Base-by-base conservation (phyloP, 2,888 invertebrate genomes). In the Troilus luridus region DNA sequence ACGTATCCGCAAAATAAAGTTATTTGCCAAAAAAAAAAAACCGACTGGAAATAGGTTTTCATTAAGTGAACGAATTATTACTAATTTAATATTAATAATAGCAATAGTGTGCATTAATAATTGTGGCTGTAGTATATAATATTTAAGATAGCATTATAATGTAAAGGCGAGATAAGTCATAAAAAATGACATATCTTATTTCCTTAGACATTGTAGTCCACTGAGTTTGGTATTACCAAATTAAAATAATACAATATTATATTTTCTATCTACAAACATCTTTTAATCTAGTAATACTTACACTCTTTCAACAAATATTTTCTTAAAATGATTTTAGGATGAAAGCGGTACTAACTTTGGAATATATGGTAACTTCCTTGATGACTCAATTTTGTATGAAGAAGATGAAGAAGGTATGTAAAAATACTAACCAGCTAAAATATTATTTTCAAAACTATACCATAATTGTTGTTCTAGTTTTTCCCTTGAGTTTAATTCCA, bases 341-440 rank as follows among this genome's bases (percentile, higher is more conserved):
- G 77, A 88, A 90, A 60, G 81, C 11, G 54, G 60, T 60, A 14
- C n/a, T 12, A 64, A 59, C 64, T 60, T 27, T 24, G 90, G 90
- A 85, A 81, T 88, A 11, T 90, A 88, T 90, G 88, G 90, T 24
- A 88, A 64, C 41, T 60, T 90, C 9, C 62, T 90, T 62, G 92
- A 92, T 56, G 92, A 92, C 88, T 92, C 92, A 19, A 81, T 91
- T 72, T 88, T 92, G 14, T 92, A 92, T 88, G 92, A 92, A 91
- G 92, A 92, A 91, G 92, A 92, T 59, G 91, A 92, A 81, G 90
- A 90, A 81, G 91, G 90, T 90, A 62, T 60, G 27, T 60, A 62
- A 24, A 90, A 41, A 41, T 77, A 41, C 1, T 77, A n/a, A 41
- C 8, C 6, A 41, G 41, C 1, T 17, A 19, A 27, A 41, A 41